Evolutionary conservation across 2,888 invertebrate genomes (phyloP).

Genomic region (Euplexia lucipara): DNA sequence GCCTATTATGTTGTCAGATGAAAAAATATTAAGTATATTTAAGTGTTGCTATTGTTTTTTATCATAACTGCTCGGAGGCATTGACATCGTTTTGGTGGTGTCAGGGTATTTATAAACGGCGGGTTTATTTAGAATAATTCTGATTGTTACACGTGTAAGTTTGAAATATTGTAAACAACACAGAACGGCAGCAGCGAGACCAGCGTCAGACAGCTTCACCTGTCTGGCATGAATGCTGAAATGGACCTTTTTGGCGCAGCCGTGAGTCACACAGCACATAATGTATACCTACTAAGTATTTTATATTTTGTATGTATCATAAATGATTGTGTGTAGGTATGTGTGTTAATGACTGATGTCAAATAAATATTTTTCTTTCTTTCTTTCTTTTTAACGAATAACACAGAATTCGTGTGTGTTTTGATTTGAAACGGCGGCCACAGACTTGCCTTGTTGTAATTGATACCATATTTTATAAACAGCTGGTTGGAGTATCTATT

Average conservation of each 20-base stretch:
- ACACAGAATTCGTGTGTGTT: constrained; percentile 6
- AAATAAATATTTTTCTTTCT: too few relatives aligned
- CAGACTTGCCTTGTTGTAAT: constrained; percentile 8
- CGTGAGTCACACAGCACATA: too few relatives aligned
- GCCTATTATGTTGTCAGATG: constrained; percentile 82
- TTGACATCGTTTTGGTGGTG: constrained; percentile 63
- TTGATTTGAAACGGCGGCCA: not conserved
- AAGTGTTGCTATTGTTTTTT: constrained; percentile 74
- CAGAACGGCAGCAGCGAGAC: too few relatives aligned
- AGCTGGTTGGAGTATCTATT: constrained; percentile 23
- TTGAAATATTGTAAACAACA: not conserved
- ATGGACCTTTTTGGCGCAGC: too few relatives aligned
- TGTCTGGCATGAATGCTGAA: too few relatives aligned
- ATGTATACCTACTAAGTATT: too few relatives aligned
- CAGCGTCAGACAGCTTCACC: too few relatives aligned
- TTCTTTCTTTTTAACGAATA: too few relatives aligned
- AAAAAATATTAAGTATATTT: constrained; percentile 76
- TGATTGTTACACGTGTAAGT: not conserved
- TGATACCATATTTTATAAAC: constrained; percentile 27
- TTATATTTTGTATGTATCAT: too few relatives aligned
- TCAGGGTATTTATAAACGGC: constrained; percentile 9
- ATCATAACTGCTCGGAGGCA: constrained; percentile 66
- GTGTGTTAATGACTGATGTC: too few relatives aligned
- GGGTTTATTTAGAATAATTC: not conserved
- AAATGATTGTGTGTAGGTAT: too few relatives aligned